Evolutionary conservation across 1,140 invertebrate species (phyloP).

Genomic region (Kradibia gibbosae): DNA sequence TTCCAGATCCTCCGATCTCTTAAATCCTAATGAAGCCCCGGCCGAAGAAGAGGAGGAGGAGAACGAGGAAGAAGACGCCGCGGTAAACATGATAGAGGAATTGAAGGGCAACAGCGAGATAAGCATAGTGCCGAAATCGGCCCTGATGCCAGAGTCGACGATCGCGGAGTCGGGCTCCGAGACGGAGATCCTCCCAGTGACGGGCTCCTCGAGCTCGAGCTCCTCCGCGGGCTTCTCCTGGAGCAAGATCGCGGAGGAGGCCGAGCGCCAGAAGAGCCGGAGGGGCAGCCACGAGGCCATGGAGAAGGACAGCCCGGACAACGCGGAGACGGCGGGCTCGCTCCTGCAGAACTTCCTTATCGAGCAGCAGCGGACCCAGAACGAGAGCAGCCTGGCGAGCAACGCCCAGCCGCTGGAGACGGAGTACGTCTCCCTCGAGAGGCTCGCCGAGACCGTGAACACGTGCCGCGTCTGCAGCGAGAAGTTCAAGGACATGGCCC

Average conservation of each 20-base stretch:
- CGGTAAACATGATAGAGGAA: constrained; percentile 42
- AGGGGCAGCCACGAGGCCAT: constrained; percentile 35
- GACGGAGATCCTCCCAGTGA: constrained; percentile 40
- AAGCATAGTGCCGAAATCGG: constrained; percentile 60
- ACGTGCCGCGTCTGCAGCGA: constrained; percentile 72
- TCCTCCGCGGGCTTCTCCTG: constrained; percentile 58
- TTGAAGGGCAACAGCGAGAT: constrained; percentile 58
- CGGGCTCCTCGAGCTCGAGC: constrained; percentile 11
- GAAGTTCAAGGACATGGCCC: constrained; percentile 68
- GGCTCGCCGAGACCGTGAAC: constrained; percentile 67
- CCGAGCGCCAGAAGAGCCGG: constrained; percentile 39
- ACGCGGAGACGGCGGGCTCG: constrained; percentile 56
- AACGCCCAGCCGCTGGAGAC: constrained; percentile 62
- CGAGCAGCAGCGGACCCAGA: constrained; percentile 66
- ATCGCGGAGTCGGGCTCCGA: constrained; percentile 25
- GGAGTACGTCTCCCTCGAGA: constrained; percentile 71
- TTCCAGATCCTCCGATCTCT: constrained; percentile 58
- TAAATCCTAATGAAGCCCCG: constrained; percentile 33
- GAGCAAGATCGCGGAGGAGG: constrained; percentile 62
- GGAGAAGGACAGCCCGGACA: constrained; percentile 40
- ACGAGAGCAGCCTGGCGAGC: constrained; percentile 55
- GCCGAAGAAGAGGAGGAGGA: constrained; percentile 40
- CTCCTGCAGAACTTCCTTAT: constrained; percentile 67
- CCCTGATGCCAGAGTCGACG: constrained; percentile 47
- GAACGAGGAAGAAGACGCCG: constrained; percentile 49